Conservation (phyloP, 1,140 invertebrate species). For the Sarcophaga bullata region DNA sequence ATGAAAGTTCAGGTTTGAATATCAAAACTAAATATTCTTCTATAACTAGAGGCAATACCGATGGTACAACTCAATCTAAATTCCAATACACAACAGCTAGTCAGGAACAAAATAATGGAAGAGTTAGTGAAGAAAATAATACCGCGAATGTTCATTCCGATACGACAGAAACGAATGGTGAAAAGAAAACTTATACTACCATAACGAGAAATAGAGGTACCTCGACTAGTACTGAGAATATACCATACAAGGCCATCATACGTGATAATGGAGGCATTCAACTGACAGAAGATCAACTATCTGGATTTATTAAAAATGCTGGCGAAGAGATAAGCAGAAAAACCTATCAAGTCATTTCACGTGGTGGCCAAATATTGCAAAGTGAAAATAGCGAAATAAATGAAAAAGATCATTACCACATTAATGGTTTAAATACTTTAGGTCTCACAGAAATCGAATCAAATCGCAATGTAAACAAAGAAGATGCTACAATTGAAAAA, state of each 20-base stretch:
- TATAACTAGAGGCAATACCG: background rate
- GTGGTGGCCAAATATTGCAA: conserved; percentile 47
- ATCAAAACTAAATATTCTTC: background rate
- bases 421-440: background rate
- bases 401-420: background rate
- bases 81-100: background rate
- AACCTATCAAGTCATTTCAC: conserved; percentile 44
- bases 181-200: conserved; percentile 37
- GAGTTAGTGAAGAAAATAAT: background rate
- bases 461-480: background rate
- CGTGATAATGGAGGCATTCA: conserved; percentile 47
- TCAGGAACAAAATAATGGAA: background rate
- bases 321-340: background rate
- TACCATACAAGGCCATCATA: conserved; percentile 52
- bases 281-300: conserved; percentile 50
- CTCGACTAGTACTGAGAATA: conserved; percentile 43
- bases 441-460: background rate
- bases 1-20: background rate
- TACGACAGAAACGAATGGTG: background rate
- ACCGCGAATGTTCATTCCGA: background rate
- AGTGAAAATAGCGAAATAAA: no score
- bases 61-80: background rate
- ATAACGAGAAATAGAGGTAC: conserved; percentile 16
- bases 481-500: background rate
- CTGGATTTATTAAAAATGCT: conserved; percentile 49